These are phyloP conservation scores for Centropus unirufus DNA, from an alignment of 2,113 vertebrate genomes.

Conservation along the genomic window DNA sequence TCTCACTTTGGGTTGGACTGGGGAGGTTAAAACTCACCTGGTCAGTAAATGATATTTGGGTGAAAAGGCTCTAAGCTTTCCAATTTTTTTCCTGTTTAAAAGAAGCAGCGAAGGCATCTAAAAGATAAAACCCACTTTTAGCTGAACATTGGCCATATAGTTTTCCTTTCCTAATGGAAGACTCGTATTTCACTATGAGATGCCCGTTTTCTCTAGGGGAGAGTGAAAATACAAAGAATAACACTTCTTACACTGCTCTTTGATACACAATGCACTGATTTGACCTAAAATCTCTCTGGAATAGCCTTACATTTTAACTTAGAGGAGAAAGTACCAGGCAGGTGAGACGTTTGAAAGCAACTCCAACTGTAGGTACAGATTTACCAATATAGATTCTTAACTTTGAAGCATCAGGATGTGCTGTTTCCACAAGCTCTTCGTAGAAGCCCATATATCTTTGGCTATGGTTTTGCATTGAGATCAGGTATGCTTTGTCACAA, in stretches of 20 bases:
- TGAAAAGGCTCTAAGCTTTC: neutral
- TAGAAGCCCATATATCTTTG: rapidly evolving
- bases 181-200: neutral
- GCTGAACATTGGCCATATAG: neutral
- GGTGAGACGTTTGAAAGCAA: neutral
- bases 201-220: neutral
- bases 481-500: neutral
- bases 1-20: neutral
- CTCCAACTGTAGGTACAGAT: neutral
- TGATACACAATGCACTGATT: neutral
- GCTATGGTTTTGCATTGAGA: neutral
- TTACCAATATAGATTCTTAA: too few species aligned
- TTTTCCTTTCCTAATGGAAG: neutral
- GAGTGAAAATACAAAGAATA: neutral
- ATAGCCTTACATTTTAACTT: neutral
- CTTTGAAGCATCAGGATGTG: neutral
- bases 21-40: neutral
- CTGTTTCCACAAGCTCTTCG: neutral
- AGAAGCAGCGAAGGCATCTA: neutral
- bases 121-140: neutral
- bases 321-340: neutral
- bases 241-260: neutral
- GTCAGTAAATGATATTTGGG: neutral
- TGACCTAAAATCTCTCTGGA: conserved; percentile 1
- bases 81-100: neutral